Evolutionary conservation across 2,888 invertebrate species (phyloP).

Genomic region (Amphimallon solstitiale): DNA sequence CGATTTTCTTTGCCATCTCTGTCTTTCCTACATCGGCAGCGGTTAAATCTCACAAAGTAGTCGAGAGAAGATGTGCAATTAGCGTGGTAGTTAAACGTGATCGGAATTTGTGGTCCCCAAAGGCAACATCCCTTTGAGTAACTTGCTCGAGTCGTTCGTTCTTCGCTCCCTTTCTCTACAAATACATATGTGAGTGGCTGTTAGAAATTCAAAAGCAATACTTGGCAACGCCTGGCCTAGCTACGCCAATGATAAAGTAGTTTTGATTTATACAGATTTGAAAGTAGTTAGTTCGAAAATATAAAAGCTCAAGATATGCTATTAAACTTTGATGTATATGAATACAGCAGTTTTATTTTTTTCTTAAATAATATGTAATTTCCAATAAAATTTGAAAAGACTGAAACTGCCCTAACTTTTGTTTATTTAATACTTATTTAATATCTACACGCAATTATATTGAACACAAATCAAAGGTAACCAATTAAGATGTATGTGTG

Average conservation of each 20-base stretch:
- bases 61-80: slow-evolving; percentile 62
- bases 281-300: too few species aligned
- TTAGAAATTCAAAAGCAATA: neutral
- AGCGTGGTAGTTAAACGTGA: slow-evolving; percentile 60
- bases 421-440: too few species aligned
- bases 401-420: too few species aligned
- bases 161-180: neutral
- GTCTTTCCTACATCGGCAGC: slow-evolving; percentile 50
- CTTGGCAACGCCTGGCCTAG: neutral
- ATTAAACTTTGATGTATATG: too few species aligned
- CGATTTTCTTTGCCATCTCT: neutral
- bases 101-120: slow-evolving; percentile 52
- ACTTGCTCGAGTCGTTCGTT: slow-evolving; percentile 12
- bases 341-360: too few species aligned
- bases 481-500: too few species aligned
- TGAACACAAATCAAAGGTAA: too few species aligned
- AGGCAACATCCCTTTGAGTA: slow-evolving; percentile 31
- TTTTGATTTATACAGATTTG: too few species aligned
- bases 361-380: too few species aligned
- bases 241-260: neutral
- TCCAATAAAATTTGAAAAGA: too few species aligned
- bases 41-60: slow-evolving; percentile 59
- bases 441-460: too few species aligned
- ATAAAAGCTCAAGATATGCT: too few species aligned
- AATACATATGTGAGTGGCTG: neutral